Evolutionary conservation across 1,140 invertebrate genomes (phyloP), one percentile per base, ranked within the genome.

Genomic region (Eumeta japonica): DNA sequence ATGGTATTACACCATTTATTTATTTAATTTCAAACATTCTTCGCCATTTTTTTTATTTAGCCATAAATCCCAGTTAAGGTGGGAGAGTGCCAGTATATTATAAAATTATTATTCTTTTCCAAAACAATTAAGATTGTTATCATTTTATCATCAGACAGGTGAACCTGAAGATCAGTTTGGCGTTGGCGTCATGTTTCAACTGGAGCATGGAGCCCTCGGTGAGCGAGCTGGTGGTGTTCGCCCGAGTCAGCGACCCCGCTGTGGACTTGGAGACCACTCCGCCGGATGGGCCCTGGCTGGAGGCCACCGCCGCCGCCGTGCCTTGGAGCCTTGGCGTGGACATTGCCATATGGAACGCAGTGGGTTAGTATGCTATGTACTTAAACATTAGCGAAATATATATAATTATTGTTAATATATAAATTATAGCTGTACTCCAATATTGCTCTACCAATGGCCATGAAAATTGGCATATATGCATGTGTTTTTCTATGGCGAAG

Each of bases 261-360:
- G 66, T 66, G 20, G 66, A 71, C 40, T 35, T 74, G 17, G 64
- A 71, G 42, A 74, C 66, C 2, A 74, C 70, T 10, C 70, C 70
- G 3, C 56, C 70, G 18, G 65, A 74, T 29, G 70, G 70, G 2
- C 65, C 67, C 5, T 72, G 66, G 66, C 32, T 74, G 10, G 65
- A 74, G 12, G 66, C 67, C 0, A 72, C 70, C 0, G 43, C 62
- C 3, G 54, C 70, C 1, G 62, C 70, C 0, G 60, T 71, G 3
- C 70, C 70, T 10, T 74, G 70, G 70, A 72, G 63, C 12, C 45
- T 71, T 16, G 70, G 66, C 10, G 66, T 74, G 0, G 70, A 74
- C 44, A 68, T 71, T 27, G 67, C 67, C 16, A 74, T 74, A 39
- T 74, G 70, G 70, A 74, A 67, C 50, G 65, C 70, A 41, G 70